Percentiles rank a stretch among this genome's conserved stretches.
These are phyloP conservation scores for Periophthalmus magnuspinnatus DNA, from an alignment of 2,797 vertebrate species.

Conservation along the genomic window DNA sequence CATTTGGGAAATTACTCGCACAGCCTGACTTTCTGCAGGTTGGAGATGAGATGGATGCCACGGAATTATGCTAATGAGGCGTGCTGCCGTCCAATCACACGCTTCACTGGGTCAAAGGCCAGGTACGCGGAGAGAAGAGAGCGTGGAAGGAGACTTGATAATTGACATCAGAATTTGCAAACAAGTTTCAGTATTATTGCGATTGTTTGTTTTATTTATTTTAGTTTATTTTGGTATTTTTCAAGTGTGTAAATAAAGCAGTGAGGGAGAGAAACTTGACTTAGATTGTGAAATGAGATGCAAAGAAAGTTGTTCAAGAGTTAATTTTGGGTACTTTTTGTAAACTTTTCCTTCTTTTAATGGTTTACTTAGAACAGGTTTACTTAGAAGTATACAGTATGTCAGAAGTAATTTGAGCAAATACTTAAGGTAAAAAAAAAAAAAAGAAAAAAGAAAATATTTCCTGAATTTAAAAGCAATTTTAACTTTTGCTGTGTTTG, in stretches of 20 bases:
- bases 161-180: neutral
- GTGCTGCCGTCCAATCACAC: constrained; percentile 51
- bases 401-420: too few species aligned
- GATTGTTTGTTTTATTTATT: neutral
- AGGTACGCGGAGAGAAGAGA: constrained; percentile 17
- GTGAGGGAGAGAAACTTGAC: neutral
- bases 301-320: neutral
- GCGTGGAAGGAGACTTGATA: neutral
- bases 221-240: neutral
- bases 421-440: too few species aligned
- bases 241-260: neutral
- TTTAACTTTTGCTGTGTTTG: too few species aligned
- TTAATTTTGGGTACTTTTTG: too few species aligned
- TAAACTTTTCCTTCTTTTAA: too few species aligned
- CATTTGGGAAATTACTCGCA: constrained; percentile 5
- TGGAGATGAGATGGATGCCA: constrained; percentile 42
- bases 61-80: constrained; percentile 51
- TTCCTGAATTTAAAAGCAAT: too few species aligned
- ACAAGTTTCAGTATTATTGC: neutral
- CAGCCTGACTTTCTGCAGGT: constrained; percentile 23
- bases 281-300: neutral
- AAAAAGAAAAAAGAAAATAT: too few species aligned
- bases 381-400: too few species aligned
- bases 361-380: too few species aligned
- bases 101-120: constrained; percentile 40